Percentiles rank a stretch among this genome's conserved stretches.
These are phyloP conservation scores for Tinea pellionella DNA, from an alignment of 2,888 invertebrate genomes.

Conservation along the genomic window DNA sequence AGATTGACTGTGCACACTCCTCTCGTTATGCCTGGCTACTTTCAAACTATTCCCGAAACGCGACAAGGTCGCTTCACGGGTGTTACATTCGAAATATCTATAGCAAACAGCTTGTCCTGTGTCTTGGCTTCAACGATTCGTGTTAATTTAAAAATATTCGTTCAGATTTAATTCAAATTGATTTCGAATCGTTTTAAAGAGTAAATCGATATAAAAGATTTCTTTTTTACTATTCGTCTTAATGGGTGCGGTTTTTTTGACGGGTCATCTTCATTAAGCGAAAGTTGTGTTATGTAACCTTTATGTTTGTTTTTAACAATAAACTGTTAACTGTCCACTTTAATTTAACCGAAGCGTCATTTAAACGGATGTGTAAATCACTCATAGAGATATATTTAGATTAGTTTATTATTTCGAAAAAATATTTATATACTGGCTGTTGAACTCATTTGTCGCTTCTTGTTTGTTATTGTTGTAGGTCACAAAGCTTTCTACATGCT, in stretches of 20 bases:
- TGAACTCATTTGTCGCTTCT: too few relatives aligned
- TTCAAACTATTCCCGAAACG: too few relatives aligned
- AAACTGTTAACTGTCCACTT: background rate
- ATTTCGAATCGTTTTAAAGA: background rate
- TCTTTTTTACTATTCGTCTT: background rate
- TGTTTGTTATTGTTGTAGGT: too few relatives aligned
- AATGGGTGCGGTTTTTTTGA: background rate
- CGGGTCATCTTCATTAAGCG: background rate
- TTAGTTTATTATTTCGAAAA: background rate
- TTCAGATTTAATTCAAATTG: background rate
- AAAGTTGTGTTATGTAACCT: background rate
- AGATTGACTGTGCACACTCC: too few relatives aligned
- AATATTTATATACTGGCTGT: background rate
- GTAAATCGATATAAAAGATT: background rate
- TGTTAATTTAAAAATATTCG: too few relatives aligned
- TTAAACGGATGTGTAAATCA: constrained; percentile 1
- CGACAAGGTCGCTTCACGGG: too few relatives aligned
- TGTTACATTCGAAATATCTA: too few relatives aligned
- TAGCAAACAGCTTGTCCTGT: too few relatives aligned
- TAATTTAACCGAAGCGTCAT: background rate
- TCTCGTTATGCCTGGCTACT: too few relatives aligned
- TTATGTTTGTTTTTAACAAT: background rate
- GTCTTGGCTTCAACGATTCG: too few relatives aligned
- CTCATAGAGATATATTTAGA: background rate
- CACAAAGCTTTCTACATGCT: too few relatives aligned